Percentiles rank a stretch among this genome's conserved stretches.
Evolutionary conservation across 2,888 invertebrate species (phyloP).

Genomic region (Eilema griseolum): DNA sequence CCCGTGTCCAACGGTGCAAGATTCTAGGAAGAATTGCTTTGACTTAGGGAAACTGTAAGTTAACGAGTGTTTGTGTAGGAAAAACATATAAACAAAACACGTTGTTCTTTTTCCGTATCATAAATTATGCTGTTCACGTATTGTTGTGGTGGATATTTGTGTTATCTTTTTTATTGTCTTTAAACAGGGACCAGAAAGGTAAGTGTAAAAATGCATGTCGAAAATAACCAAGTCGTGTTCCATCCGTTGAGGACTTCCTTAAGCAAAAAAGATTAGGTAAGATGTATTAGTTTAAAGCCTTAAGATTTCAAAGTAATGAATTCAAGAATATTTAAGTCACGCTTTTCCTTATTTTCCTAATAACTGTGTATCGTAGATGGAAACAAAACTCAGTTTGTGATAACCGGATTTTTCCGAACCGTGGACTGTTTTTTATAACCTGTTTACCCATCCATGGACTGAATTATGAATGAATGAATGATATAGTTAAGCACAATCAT

Average conservation of each 20-base stretch:
- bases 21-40: conserved; percentile 33
- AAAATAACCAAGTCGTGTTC: neutral
- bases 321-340: no score
- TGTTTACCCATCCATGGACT: no score
- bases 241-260: neutral
- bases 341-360: no score
- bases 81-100: conserved; percentile 8
- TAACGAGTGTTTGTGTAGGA: conserved; percentile 15
- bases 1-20: conserved; percentile 27
- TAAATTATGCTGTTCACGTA: conserved; percentile 17
- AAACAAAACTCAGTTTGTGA: no score
- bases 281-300: neutral
- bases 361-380: no score
- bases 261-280: neutral
- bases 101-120: conserved; percentile 17
- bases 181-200: neutral
- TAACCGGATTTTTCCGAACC: no score
- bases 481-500: no score
- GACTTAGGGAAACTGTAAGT: conserved; percentile 18
- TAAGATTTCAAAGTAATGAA: no score
- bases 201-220: neutral
- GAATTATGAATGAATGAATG: no score
- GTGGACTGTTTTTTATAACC: no score
- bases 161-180: conserved; percentile 11
- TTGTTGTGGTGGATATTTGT: conserved; percentile 17